Base-by-base conservation (phyloP, 2,113 vertebrate species). In the Malurus melanocephalus region DNA sequence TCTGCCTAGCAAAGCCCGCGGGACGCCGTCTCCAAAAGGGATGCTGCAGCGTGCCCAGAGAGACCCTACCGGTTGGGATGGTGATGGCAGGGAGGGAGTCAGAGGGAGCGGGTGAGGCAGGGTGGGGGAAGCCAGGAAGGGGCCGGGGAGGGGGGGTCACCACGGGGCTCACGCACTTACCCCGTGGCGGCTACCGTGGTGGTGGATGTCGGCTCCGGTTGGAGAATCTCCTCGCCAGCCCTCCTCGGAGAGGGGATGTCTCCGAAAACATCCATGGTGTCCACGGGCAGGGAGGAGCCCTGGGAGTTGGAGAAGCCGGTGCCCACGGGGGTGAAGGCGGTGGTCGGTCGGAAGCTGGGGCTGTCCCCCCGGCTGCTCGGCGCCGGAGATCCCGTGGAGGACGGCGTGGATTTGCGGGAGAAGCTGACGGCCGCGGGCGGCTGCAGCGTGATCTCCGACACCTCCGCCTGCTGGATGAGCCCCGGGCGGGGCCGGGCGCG, bases 381-480 rank as follows among this genome's bases (percentile, higher is more conserved):
- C 66, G 98, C 98, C 2, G 98, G 99, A 85, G 99, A 99, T 96
- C 98, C 96, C 19, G 98, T 97, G 35, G 98, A 98, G 30, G 98
- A 98, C 3, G 99, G 98, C 23, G 99, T 98, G 93, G 99, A 99
- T 97, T 99, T 98, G 90, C 98, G 97, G 67, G 98, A 99, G 97
- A 99, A 99, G 96, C 97, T 98, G 97, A 98, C 98, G 3, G 98
- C 98, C 11, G 98, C 97, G 1, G 98, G 98, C 43, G 99, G 98
- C 97, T 99, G 99, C 87, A 99, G 98, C 84, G 98, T 97, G 96
- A 99, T 98, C 96, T 99, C 98, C 3, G 98, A 98, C 97, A 98
- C 98, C 96, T 99, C 99, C 10, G 98, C 94, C 96, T 98, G 98
- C 94, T 98, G 99, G 95, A 99, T 97, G 96, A 99, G 98, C 90